Evolutionary conservation across 2,888 invertebrate genomes (phyloP), one percentile per base, ranked within the genome.

Genomic region (Lasius platythorax): DNA sequence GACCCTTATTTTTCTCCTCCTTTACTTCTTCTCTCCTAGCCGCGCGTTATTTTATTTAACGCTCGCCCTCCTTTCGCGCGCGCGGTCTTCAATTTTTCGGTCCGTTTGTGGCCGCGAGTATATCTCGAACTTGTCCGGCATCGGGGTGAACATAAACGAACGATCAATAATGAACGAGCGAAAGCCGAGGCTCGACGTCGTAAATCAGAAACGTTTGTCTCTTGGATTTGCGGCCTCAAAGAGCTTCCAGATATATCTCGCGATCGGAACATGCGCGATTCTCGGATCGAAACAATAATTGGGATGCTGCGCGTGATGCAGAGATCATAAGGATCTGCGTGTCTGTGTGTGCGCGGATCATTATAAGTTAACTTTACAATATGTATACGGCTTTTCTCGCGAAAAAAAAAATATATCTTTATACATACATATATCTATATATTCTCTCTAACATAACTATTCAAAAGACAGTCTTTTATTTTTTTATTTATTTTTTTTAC

Each of bases 131-230:
- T 81, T 81, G 79, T 73, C 73, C 73, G 79, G 73, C 79, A 73
- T 81, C 73, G 79, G 46, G 73, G 73, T 73, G 79, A 81, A 81
- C 79, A 73, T 81, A 81, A 81, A 81, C 79, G 79, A 73, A 72
- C 79, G 73, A 81, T 81, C 79, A 81, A 81, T 81, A 81, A 81
- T 81, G 46, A 73, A 81, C 46, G 61, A 72, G 61, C 73, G 43
- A 23, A 73, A 81, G 61, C 79, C 79, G 79, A 46, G 61, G 79
- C 72, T 73, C 79, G 73, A 61, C 23, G 73, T 70, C 79, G 73
- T 81, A 81, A 81, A 81, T 81, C 79, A 81, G 79, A 81, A 81
- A 81, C 79, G 79, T 81, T 81, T 81, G 79, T 81, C 79, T 73
- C 73, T 81, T 72, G 73, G 79, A 73, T 73, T 72, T 73, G 79